Base-by-base conservation (phyloP, 23 tunicate species). In the Corella eumyota region DNA sequence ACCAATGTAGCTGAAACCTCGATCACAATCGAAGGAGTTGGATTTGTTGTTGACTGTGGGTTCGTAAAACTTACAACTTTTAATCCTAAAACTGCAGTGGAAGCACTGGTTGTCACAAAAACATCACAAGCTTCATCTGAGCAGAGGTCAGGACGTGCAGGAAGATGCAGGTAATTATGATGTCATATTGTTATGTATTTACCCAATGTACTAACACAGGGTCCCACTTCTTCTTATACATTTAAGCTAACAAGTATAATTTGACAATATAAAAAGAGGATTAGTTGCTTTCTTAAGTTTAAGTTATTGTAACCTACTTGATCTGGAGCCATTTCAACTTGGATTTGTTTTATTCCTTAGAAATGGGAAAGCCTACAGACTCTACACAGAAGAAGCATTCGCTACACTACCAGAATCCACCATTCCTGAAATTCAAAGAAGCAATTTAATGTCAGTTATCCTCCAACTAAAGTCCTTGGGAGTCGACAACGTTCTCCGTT, bases 1-100 rank as follows among this genome's bases (percentile, higher is more conserved):
- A 90, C 97, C 28, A 90, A 90, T 53, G 73, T 90, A 36, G 97
- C 97, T 4, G 97, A 90, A 68, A 90, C 91, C 2, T 81, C 97
- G 15, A 32, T 90, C 3, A 81, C 97, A 0, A 73, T 90, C 29
- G 66, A 68, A 35, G 83, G 83, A 13, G 67, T 90, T 20, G 79
- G 64, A 17, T 80, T 52, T 68, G 82, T 90, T 30, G 62, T 80
- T 0, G 97, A 90, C 64, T 79, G 90, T 63, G 90, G 97, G 4
- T 90, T 79, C 53, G 97, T 90, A 1, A 90, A 90, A 52, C 31
- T 90, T 27, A 67, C 61, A 23, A 73, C 31, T 26, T 90, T 67
- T 38, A 74, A 90, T 69, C 97, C 97, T 1, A 62, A 61, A 50
- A 73, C 90, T 2, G 90, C 79, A 51, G 60, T 76, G 15, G 81